These are phyloP conservation scores for Protonemura montana DNA, from an alignment of 2,888 invertebrate genomes.

Conservation along the genomic window DNA sequence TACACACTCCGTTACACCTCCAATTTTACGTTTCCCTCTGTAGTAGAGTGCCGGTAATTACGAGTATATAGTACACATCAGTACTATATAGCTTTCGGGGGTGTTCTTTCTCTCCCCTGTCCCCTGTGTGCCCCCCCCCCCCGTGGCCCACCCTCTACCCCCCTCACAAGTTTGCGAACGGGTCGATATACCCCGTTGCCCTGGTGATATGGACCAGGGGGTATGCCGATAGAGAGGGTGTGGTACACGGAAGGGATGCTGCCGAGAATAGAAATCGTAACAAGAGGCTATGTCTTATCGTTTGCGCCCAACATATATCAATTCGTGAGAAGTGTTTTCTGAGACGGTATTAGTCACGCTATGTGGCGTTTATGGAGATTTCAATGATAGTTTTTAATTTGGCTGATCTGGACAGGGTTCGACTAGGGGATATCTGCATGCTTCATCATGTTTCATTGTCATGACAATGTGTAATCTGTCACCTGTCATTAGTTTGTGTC, in stretches of 20 bases:
- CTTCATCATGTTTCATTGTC: neutral
- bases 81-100: neutral
- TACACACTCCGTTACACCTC: neutral
- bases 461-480: neutral
- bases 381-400: neutral
- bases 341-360: neutral
- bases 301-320: neutral
- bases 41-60: neutral
- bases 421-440: neutral
- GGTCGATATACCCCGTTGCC: conserved; percentile 31
- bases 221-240: neutral
- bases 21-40: neutral
- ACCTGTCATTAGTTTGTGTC: neutral
- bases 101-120: neutral
- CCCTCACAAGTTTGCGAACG: neutral
- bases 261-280: neutral
- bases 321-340: neutral
- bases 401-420: neutral
- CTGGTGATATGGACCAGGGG: conserved; percentile 27
- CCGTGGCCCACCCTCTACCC: neutral
- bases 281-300: neutral
- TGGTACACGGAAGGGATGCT: neutral
- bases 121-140: neutral
- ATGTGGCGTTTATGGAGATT: neutral
- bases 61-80: neutral